Percentiles rank a stretch among this genome's conserved stretches.
phyloP scores from a whole-genome alignment of 2,113 vertebrate genomes.

The Festucalex cinctus region DNA sequence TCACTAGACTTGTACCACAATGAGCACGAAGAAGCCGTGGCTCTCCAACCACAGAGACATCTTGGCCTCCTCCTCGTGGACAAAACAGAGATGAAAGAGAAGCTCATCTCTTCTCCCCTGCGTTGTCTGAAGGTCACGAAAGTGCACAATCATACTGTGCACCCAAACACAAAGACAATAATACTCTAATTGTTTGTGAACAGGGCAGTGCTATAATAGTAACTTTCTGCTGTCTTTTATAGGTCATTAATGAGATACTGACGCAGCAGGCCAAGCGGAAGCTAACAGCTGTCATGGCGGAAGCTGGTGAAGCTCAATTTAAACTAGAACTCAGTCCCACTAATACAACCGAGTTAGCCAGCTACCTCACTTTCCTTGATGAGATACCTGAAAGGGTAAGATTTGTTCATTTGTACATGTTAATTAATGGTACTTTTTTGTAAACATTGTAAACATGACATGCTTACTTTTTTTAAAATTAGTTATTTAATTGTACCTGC shows the following conservation, averaged over 20 bases:
- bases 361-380: constrained; percentile 77
- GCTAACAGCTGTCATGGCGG: constrained; percentile 73
- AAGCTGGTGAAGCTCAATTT: constrained; percentile 77
- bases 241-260: constrained; percentile 79
- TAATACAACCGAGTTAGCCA: constrained; percentile 74
- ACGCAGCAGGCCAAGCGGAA: constrained; percentile 74
- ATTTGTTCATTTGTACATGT: background rate
- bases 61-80: constrained; percentile 82
- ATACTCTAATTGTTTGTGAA: background rate
- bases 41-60: constrained; percentile 68
- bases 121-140: constrained; percentile 77
- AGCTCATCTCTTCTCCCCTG: constrained; percentile 75
- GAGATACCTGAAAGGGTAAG: constrained; percentile 81
- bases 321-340: constrained; percentile 74
- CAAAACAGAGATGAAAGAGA: constrained; percentile 74
- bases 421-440: too few species aligned
- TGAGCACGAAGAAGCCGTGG: constrained; percentile 71
- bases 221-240: constrained; percentile 7
- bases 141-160: background rate
- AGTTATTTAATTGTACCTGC: too few species aligned
- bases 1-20: constrained; percentile 76
- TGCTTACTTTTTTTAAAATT: too few species aligned
- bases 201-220: background rate
- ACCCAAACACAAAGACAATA: background rate
- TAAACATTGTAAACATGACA: too few species aligned